Percentiles rank a stretch among this genome's conserved stretches.
These are phyloP conservation scores for Notarius quadriscutis DNA, from an alignment of 2,113 vertebrate genomes.

Conservation along the genomic window DNA sequence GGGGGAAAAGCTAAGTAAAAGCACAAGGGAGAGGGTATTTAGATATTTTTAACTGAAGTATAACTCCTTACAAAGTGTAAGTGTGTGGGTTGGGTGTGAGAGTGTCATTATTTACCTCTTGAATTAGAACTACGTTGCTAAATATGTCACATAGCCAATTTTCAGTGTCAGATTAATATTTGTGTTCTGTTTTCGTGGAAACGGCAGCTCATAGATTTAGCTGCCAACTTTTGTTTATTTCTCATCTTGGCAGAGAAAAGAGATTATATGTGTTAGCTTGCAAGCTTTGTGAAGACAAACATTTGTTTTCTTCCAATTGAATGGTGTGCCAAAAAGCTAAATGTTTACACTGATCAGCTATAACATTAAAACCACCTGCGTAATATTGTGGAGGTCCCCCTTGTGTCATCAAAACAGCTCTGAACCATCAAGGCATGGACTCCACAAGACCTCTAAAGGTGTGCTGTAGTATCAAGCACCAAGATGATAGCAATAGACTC, in stretches of 20 bases:
- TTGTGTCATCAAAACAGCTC: too few relatives aligned
- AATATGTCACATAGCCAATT: slow-evolving; percentile 1
- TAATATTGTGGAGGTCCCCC: too few relatives aligned
- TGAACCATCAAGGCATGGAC: too few relatives aligned
- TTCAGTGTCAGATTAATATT: background rate
- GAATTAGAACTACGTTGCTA: slow-evolving; percentile 5
- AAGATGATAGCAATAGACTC: too few relatives aligned
- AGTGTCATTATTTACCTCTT: background rate
- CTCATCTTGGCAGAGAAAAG: background rate
- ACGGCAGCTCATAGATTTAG: background rate
- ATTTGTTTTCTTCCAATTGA: background rate
- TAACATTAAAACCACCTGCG: too few relatives aligned
- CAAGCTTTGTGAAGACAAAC: slow-evolving; percentile 3
- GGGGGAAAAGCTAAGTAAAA: background rate
- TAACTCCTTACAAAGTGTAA: background rate
- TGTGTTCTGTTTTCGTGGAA: background rate
- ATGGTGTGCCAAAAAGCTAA: background rate
- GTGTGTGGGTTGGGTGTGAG: background rate
- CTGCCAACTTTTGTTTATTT: background rate
- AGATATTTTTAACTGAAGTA: background rate
- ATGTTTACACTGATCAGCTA: background rate
- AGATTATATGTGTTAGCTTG: background rate
- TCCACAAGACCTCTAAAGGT: too few relatives aligned
- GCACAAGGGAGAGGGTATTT: background rate
- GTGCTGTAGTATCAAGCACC: too few relatives aligned